These are phyloP conservation scores for Sebastes vulpes DNA, from an alignment of 2,797 vertebrate genomes.

Conservation along the genomic window DNA sequence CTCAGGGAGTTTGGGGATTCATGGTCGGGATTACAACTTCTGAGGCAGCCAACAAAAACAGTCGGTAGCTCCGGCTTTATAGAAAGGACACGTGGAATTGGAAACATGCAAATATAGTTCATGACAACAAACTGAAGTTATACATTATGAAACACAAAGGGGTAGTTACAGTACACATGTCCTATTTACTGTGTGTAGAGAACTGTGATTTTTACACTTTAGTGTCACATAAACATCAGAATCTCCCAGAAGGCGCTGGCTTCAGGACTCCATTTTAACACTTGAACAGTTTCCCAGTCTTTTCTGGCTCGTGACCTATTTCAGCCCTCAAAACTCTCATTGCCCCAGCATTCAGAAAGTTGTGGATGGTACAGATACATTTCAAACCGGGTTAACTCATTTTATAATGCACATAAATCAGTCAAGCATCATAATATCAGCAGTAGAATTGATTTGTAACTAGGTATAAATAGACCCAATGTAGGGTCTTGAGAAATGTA, in stretches of 20 bases:
- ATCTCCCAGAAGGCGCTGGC: background rate
- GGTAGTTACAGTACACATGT: background rate
- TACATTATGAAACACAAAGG: background rate
- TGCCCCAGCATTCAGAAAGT: background rate
- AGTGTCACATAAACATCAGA: constrained; percentile 26
- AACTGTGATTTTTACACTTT: background rate
- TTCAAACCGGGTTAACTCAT: background rate
- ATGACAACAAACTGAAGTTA: background rate
- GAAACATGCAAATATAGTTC: constrained; percentile 3
- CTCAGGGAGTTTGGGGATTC: constrained; percentile 38
- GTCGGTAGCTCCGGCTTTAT: background rate
- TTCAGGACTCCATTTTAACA: background rate
- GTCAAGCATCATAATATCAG: background rate
- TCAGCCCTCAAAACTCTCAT: background rate
- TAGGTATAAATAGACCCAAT: background rate
- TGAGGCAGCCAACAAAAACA: constrained; percentile 12
- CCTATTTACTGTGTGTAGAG: background rate
- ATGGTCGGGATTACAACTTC: constrained; percentile 31
- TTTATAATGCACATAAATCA: background rate
- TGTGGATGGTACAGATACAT: background rate
- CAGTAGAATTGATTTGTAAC: background rate
- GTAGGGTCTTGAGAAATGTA: background rate
- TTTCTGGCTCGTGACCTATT: constrained; percentile 22
- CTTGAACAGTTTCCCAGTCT: constrained; percentile 5
- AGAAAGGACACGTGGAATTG: background rate